These are phyloP conservation scores for Danio rerio DNA, from an alignment of 2,113 vertebrate species.

Conservation along the genomic window GRCz12tu NC_133186.1:34413501-34414000, in stretches of 20 bases:
- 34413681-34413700: constrained; percentile 13
- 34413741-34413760: constrained; percentile 46
- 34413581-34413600: not conserved
- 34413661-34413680: constrained; percentile 10
- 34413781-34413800: constrained; percentile 25
- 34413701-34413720: constrained; percentile 51
- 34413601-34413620: not conserved
- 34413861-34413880: constrained; percentile 1
- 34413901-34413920: not conserved
- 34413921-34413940: constrained; percentile 2
- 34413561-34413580: constrained; percentile 11
- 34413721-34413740: constrained; percentile 46
- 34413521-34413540: constrained; percentile 90
- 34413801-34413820: constrained; percentile 4
- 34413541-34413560: constrained; percentile 64
- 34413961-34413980: not conserved
- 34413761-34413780: constrained; percentile 36
- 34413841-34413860: constrained; percentile 5
- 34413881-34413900: not conserved
- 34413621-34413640: constrained; percentile 29
- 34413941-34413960: constrained; percentile 5
- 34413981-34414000: not conserved
- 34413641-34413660: not conserved
- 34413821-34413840: not conserved
- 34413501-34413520: constrained; percentile 90